Conservation (phyloP, 1,140 invertebrate species). For the Caerostris extrusa region DNA sequence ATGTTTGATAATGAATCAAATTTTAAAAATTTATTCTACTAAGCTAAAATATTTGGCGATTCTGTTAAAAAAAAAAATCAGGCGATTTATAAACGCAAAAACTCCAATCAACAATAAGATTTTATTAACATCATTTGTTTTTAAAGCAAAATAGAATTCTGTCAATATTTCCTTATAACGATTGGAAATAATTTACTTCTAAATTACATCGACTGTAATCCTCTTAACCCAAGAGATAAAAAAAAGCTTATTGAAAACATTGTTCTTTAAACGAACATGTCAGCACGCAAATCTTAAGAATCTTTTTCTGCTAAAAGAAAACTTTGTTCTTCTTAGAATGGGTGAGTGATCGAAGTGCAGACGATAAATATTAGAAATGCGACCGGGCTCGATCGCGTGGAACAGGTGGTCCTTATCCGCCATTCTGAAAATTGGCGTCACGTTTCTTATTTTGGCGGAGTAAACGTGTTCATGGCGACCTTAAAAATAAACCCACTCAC, state of each 20-base stretch:
- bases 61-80: neutral
- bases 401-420: slow-evolving; percentile 7
- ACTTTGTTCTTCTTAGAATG: neutral
- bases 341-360: neutral
- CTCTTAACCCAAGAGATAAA: neutral
- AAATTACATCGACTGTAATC: neutral
- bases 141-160: neutral
- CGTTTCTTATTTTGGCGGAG: neutral
- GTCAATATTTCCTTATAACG: too few relatives aligned
- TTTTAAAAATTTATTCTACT: too few relatives aligned
- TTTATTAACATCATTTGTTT: neutral
- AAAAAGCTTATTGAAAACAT: neutral
- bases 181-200: neutral
- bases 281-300: neutral
- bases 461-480: slow-evolving; percentile 1
- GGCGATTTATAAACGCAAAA: neutral
- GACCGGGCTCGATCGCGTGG: neutral
- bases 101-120: neutral
- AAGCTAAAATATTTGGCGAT: too few relatives aligned
- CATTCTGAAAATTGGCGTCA: neutral
- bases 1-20: too few relatives aligned
- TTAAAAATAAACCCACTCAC: neutral
- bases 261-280: neutral
- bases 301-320: neutral
- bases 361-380: neutral